phyloP scores from a whole-genome alignment of 2,113 vertebrate species.

The Ceyx melanurus region DNA sequence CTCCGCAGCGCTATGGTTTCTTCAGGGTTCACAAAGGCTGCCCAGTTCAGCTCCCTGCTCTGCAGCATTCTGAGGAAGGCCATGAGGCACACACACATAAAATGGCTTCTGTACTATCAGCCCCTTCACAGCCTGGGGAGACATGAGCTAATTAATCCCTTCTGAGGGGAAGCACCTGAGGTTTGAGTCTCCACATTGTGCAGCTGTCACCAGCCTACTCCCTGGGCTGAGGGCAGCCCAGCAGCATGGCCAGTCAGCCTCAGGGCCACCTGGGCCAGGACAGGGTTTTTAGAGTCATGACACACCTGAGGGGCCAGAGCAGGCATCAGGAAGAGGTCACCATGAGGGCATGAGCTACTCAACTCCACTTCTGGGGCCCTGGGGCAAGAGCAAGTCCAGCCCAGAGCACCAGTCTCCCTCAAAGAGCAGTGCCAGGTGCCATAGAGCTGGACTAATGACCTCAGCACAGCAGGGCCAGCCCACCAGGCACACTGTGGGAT shows the following conservation, averaged over 20 bases:
- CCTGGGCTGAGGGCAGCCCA: not conserved
- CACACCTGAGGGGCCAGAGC: no score
- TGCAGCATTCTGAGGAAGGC: accelerated
- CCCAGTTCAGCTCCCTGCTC: accelerated
- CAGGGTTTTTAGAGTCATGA: accelerated
- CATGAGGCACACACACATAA: accelerated
- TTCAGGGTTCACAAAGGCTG: accelerated
- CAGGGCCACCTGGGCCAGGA: not conserved
- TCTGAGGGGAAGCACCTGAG: not conserved
- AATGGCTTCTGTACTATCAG: accelerated
- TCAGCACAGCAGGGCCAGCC: not conserved
- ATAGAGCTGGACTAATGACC: no score
- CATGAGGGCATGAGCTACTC: accelerated
- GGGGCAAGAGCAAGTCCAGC: not conserved
- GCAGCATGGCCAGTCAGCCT: not conserved
- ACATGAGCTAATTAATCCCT: accelerated
- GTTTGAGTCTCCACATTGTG: accelerated
- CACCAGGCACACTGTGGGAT: not conserved
- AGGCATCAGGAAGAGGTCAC: not conserved
- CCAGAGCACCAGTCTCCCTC: not conserved
- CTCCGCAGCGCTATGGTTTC: accelerated
- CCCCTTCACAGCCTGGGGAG: not conserved
- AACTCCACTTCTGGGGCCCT: accelerated
- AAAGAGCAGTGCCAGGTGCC: accelerated
- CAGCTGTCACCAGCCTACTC: not conserved